Evolutionary conservation across 2,888 invertebrate species (phyloP), one percentile per base, ranked within the genome.

Genomic region (Crioceris asparagi): DNA sequence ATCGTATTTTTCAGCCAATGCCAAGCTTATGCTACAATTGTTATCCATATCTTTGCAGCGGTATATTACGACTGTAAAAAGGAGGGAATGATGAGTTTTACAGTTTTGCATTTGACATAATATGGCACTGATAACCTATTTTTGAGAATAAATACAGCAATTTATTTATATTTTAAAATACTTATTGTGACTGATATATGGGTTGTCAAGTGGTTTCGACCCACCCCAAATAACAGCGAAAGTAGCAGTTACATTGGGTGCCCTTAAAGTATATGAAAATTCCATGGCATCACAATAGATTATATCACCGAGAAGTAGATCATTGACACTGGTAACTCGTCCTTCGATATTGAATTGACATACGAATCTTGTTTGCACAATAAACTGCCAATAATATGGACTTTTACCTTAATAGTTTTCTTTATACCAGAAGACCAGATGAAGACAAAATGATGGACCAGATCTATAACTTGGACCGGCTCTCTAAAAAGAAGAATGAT

Each of bases 261-360:
- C 84, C 45, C 82, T 75, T 18, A 88, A 90, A 21, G 86, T 85
- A 61, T 91, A 92, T 35, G 85, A 83, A 65, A 93, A 93, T 64
- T 88, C 88, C 73, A 91, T 90, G 42, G 79, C 75, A 62, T 92
- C 91, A 65, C 92, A 93, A 66, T 91, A 91, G 65, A 93, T 92
- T 29, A 87, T 90, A 67, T 92, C 91, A 38, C 87, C 88, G 39
- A 91, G 70, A 40, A 92, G 72, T 64, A 88, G 85, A 49, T 92
- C 92, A 66, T 85, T 88, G 32, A 90, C 83, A 61, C 86, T 88
- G 38, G 88, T 87, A 30, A 92, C 90, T 19, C 92, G 77, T 35
- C 92, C 92, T 67, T 92, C 92, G 56, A 92, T 91, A 68, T 92
- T 92, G 64, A 93, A 93, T 66, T 91, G 91, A 64, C 92, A 93